Evolutionary conservation across 2,888 invertebrate species (phyloP).

Genomic region (Congeria kusceri): DNA sequence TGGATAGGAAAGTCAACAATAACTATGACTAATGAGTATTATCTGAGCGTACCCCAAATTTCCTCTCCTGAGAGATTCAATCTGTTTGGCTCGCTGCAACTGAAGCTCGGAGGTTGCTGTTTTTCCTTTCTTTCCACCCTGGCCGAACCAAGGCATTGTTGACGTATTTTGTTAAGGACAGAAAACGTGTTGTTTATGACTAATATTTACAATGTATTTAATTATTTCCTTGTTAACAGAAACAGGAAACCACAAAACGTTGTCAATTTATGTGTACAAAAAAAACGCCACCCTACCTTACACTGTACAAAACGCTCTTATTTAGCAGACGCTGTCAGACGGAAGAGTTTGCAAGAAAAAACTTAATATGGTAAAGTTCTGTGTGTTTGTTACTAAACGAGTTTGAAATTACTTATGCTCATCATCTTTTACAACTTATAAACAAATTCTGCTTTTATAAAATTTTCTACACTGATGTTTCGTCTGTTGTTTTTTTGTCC

Average conservation of each 20-base stretch:
- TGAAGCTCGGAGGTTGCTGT: constrained; percentile 79
- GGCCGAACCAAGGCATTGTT: constrained; percentile 77
- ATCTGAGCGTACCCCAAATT: constrained; percentile 72
- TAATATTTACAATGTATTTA: neutral
- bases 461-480: too few relatives aligned
- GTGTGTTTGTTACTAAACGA: too few relatives aligned
- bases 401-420: too few relatives aligned
- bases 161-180: neutral
- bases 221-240: constrained; percentile 36
- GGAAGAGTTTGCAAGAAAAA: too few relatives aligned
- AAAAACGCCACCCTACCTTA: neutral
- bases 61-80: constrained; percentile 79
- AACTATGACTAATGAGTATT: too few relatives aligned
- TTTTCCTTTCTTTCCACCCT: constrained; percentile 74
- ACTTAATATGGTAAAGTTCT: too few relatives aligned
- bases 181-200: constrained; percentile 11
- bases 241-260: constrained; percentile 70
- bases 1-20: too few relatives aligned
- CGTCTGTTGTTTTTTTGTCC: too few relatives aligned
- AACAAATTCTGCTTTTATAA: too few relatives aligned
- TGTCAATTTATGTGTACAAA: constrained; percentile 56
- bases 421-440: too few relatives aligned
- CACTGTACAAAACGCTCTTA: neutral
- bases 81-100: constrained; percentile 80
- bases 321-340: neutral